Percentiles rank a stretch among this genome's conserved stretches.
Conservation (phyloP, 2,113 vertebrate species). For the Anguilla rostrata region DNA sequence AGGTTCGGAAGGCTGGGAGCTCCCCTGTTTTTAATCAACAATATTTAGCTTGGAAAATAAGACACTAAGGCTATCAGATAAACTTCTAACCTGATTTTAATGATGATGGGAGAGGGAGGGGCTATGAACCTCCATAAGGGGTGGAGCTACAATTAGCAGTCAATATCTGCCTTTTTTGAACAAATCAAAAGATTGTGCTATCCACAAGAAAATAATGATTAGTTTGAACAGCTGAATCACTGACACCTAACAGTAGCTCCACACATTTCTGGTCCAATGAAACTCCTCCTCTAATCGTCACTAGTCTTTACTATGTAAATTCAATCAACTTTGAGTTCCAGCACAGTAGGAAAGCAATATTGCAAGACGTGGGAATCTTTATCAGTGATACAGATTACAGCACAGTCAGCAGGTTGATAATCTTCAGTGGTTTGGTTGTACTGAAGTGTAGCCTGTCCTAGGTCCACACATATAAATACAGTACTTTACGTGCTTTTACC, state of each 20-base stretch:
- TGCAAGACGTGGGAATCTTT: not conserved
- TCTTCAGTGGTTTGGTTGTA: not conserved
- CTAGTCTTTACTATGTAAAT: not conserved
- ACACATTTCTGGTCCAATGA: too few relatives aligned
- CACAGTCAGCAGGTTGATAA: not conserved
- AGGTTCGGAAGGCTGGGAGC: not conserved
- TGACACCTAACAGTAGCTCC: too few relatives aligned
- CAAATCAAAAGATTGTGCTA: not conserved
- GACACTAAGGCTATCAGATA: not conserved
- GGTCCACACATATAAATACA: not conserved
- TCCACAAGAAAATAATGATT: not conserved
- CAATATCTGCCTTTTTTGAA: not conserved
- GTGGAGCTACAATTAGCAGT: too few relatives aligned
- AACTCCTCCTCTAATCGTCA: too few relatives aligned
- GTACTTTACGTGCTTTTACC: not conserved
- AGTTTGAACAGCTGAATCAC: not conserved
- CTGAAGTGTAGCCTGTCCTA: not conserved
- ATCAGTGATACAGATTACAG: not conserved
- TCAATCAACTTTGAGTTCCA: not conserved
- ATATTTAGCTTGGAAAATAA: not conserved
- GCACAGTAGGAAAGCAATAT: not conserved
- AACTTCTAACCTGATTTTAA: not conserved
- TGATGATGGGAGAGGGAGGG: not conserved
- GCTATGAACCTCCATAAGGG: too few relatives aligned
- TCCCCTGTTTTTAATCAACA: not conserved